Evolutionary conservation across 1,140 invertebrate species (phyloP).

Genomic region (Cotesia vestalis): DNA sequence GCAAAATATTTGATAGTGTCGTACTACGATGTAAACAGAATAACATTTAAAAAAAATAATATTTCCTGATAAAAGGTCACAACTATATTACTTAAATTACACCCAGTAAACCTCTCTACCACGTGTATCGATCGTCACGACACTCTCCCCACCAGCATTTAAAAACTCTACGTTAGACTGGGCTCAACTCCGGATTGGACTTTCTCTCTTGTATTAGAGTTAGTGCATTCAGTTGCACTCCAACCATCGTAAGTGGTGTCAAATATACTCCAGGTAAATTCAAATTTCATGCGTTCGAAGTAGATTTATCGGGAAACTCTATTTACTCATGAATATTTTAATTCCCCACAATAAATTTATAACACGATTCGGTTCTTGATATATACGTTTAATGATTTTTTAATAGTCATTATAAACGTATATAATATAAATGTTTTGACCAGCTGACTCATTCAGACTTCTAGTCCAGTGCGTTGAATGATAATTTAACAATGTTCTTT

Average conservation of each 20-base stretch:
- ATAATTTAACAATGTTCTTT: no score
- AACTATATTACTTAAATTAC: neutral
- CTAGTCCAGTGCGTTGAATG: no score
- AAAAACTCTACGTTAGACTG: no score
- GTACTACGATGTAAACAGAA: no score
- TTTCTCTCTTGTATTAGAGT: neutral
- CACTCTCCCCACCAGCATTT: neutral
- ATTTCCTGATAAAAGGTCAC: neutral
- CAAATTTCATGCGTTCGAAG: neutral
- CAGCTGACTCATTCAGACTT: no score
- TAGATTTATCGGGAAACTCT: neutral
- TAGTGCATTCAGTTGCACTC: neutral
- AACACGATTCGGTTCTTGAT: no score
- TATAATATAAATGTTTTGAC: no score
- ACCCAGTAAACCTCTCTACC: neutral
- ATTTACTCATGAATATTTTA: neutral
- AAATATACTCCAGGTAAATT: neutral
- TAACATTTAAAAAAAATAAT: no score
- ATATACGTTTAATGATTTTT: no score
- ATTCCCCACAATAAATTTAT: no score
- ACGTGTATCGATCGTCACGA: constrained; percentile 25
- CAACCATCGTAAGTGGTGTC: neutral
- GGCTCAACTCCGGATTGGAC: neutral
- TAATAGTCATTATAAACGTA: no score
- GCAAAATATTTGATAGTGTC: no score